Evolutionary conservation across 2,113 vertebrate species (phyloP).

Genomic region (Pontoporia blainvillei): DNA sequence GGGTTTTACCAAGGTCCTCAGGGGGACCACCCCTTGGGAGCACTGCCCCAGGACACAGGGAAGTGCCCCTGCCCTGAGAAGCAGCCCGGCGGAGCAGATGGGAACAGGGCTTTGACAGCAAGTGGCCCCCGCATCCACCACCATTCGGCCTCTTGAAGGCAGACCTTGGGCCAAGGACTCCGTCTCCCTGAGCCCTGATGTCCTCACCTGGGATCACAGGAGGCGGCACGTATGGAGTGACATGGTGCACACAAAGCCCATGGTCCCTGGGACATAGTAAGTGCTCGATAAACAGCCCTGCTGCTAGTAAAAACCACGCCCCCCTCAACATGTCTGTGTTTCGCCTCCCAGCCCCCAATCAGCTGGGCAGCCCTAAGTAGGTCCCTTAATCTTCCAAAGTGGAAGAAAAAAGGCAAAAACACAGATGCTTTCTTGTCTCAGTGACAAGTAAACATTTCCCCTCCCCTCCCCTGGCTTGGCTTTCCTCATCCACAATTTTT

Average conservation of each 20-base stretch:
- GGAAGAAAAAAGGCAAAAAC: background rate
- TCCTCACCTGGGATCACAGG: background rate
- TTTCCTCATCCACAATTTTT: background rate
- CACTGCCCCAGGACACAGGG: background rate
- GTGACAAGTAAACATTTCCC: too few species aligned
- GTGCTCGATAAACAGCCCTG: background rate
- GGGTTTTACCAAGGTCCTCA: background rate
- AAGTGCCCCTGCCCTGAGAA: background rate
- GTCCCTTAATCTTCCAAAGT: background rate
- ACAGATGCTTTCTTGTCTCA: rapidly evolving
- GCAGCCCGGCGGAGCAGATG: rapidly evolving
- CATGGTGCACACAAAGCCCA: rapidly evolving
- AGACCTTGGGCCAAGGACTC: background rate
- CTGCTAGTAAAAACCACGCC: rapidly evolving
- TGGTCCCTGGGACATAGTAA: rapidly evolving
- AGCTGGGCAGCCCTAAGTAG: background rate
- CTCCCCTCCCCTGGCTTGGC: background rate
- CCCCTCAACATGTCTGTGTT: background rate
- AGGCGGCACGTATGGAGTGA: rapidly evolving
- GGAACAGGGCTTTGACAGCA: background rate
- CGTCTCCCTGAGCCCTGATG: background rate
- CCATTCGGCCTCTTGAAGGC: background rate
- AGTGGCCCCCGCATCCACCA: rapidly evolving
- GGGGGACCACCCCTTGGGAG: background rate
- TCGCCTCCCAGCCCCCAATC: rapidly evolving